A percentile compares a stretch with the other conserved stretches of the same genome.
Evolutionary conservation across 2,797 vertebrate genomes (phyloP).

Genomic region (Pseudochirops cupreus): DNA sequence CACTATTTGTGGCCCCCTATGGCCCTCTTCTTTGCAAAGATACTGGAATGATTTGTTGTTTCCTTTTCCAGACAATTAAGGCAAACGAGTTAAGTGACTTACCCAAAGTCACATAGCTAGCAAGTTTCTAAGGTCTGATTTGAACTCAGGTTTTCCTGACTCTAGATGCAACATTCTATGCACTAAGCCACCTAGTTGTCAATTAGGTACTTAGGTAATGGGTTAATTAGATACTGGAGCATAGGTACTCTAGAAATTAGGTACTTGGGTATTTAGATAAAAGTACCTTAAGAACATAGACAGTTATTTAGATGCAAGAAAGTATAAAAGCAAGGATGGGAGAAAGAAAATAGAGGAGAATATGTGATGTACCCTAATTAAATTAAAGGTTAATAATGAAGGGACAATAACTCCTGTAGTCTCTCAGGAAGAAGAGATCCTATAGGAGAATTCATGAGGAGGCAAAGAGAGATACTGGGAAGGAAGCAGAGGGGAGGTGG

Average conservation of each 20-base stretch:
- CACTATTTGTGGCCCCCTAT: neutral
- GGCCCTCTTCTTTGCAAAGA: neutral
- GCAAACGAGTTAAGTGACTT: neutral
- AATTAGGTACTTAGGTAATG: neutral
- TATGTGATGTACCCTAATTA: neutral
- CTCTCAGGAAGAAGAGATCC: neutral
- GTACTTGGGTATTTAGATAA: neutral
- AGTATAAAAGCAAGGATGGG: neutral
- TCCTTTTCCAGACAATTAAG: neutral
- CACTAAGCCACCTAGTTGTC: neutral
- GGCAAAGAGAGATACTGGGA: neutral
- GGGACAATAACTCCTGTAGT: neutral
- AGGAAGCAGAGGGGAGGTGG: neutral
- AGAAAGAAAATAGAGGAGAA: neutral
- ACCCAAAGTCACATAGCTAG: neutral
- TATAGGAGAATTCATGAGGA: neutral
- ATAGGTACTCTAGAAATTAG: neutral
- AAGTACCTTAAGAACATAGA: neutral
- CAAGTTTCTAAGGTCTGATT: neutral
- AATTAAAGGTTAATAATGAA: no score
- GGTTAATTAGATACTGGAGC: neutral
- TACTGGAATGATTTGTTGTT: neutral
- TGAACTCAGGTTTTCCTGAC: neutral
- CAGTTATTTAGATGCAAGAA: neutral
- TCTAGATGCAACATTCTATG: neutral